Conservation (phyloP, 2,797 vertebrate genomes). For the Columba guinea region DNA sequence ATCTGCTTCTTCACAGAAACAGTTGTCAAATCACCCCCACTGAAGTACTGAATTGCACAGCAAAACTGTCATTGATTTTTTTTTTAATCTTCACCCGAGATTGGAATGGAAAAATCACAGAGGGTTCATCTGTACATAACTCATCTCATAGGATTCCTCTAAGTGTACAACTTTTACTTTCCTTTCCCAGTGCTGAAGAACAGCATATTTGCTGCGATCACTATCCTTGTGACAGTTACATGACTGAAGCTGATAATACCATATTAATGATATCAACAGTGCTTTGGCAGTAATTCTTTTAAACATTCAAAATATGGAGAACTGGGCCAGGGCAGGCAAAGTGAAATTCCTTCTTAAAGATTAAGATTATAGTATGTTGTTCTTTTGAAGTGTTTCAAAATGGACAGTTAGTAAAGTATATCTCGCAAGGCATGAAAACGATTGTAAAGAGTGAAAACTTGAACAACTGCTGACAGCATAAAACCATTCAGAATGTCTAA, state of each 20-base stretch:
- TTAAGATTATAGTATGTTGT: neutral
- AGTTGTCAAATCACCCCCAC: constrained; percentile 36
- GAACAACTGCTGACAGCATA: neutral
- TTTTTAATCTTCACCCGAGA: constrained; percentile 8
- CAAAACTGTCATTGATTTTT: neutral
- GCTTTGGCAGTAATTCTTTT: neutral
- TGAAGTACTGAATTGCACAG: neutral
- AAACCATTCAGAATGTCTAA: neutral
- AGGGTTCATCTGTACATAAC: neutral
- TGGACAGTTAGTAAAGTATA: neutral
- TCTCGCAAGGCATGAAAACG: neutral
- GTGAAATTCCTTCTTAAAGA: neutral
- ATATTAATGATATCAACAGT: neutral
- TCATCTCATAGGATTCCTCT: neutral
- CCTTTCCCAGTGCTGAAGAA: neutral
- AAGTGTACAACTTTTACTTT: neutral
- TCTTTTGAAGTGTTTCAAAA: neutral
- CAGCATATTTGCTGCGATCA: neutral
- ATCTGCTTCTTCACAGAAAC: constrained; percentile 11
- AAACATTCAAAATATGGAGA: neutral
- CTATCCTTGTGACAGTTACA: neutral
- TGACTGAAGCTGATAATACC: neutral
- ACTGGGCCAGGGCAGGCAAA: neutral
- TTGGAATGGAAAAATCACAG: neutral
- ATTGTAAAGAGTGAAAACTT: neutral